Percentiles rank a stretch among this genome's conserved stretches.
Conservation (phyloP, 2,888 invertebrate genomes). For the Rhagonycha fulva region DNA sequence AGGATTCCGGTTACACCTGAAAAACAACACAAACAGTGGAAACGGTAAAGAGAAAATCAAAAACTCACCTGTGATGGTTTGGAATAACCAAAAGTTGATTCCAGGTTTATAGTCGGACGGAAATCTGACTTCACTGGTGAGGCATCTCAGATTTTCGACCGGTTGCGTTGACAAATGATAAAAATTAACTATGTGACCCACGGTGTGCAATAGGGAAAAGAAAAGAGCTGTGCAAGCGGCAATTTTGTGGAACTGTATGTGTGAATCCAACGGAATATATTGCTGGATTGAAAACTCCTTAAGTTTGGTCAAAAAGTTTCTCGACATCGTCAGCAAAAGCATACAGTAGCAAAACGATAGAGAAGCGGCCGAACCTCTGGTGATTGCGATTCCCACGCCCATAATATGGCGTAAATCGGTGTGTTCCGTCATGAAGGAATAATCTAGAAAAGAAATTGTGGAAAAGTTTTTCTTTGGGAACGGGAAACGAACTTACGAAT, state of each 20-base stretch:
- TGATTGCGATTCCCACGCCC: slow-evolving; percentile 96
- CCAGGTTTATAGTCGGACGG: slow-evolving; percentile 93
- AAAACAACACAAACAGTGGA: slow-evolving; percentile 30
- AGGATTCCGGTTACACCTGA: slow-evolving; percentile 85
- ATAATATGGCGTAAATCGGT: slow-evolving; percentile 93
- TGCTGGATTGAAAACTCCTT: slow-evolving; percentile 94
- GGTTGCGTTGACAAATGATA: slow-evolving; percentile 97
- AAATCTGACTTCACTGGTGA: slow-evolving; percentile 93
- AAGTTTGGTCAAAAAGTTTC: slow-evolving; percentile 88
- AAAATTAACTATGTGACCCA: slow-evolving; percentile 96
- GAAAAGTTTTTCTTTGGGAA: neutral
- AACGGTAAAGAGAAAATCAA: neutral
- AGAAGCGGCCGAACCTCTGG: slow-evolving; percentile 91
- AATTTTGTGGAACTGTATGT: slow-evolving; percentile 96
- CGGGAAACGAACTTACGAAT: slow-evolving; percentile 70
- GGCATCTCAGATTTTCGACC: slow-evolving; percentile 85
- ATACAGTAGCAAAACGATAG: slow-evolving; percentile 94
- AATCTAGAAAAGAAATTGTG: slow-evolving; percentile 63
- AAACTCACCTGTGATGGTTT: slow-evolving; percentile 83
- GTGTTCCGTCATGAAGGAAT: slow-evolving; percentile 95
- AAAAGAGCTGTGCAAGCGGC: slow-evolving; percentile 93
- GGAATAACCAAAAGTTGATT: slow-evolving; percentile 94
- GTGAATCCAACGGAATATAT: slow-evolving; percentile 91
- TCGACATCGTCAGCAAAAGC: slow-evolving; percentile 88
- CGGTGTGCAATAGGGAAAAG: slow-evolving; percentile 89